Percentiles rank a stretch among this genome's conserved stretches.
Conservation (phyloP, 2,888 invertebrate genomes). For the Dicycla oo region DNA sequence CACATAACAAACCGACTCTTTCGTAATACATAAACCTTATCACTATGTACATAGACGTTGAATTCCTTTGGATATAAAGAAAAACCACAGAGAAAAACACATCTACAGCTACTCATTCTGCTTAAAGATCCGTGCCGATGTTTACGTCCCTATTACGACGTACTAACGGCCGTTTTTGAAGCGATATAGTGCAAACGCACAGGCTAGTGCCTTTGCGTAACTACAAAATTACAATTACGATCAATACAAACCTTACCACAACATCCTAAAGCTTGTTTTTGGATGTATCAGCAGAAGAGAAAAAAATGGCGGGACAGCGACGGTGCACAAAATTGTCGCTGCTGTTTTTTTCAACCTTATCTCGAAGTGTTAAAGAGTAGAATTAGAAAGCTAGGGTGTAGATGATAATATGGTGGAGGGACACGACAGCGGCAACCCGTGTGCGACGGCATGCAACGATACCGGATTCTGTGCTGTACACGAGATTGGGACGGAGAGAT, state of each 20-base stretch:
- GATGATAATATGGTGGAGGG: conserved; percentile 61
- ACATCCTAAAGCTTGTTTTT: conserved; percentile 5
- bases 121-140: conserved; percentile 58
- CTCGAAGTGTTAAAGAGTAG: conserved; percentile 20
- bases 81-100: too few species aligned
- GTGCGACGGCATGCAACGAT: conserved; percentile 87
- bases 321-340: conserved; percentile 51
- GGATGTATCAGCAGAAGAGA: background rate
- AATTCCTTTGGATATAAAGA: conserved; percentile 14
- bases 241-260: conserved; percentile 12
- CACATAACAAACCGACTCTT: conserved; percentile 55
- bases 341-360: conserved; percentile 18
- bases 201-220: too few species aligned
- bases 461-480: conserved; percentile 72
- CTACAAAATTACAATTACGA: conserved; percentile 13
- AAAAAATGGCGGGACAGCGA: conserved; percentile 55
- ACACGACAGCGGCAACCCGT: conserved; percentile 83
- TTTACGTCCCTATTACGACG: conserved; percentile 61
- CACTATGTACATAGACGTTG: accelerated
- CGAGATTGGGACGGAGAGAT: conserved; percentile 66
- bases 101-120: conserved; percentile 48
- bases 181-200: conserved; percentile 53
- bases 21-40: conserved; percentile 47
- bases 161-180: conserved; percentile 58
- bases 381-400: conserved; percentile 43